Evolutionary conservation across 2,888 invertebrate genomes (phyloP), one percentile per base, ranked within the genome.

Genomic region (Gerris lacustris): DNA sequence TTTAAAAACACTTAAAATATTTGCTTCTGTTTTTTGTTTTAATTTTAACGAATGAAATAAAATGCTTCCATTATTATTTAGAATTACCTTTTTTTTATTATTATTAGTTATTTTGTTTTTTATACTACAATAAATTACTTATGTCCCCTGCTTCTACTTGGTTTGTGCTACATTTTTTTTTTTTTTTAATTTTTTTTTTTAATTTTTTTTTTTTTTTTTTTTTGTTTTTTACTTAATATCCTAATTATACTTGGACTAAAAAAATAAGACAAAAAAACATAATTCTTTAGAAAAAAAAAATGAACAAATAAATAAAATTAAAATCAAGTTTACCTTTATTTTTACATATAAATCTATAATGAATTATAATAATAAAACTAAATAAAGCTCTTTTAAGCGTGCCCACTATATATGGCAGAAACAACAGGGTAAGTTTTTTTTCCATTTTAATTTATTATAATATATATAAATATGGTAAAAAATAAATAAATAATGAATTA

Each of bases 351-450:
- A 31, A 31, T 31, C 31, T 31, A 31, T 31, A 31, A 31, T 31
- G 31, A 31, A 31, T 31, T 67, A 69, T 67, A 69, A 63, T 71
- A 69, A 64, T 18, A 66, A 55, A 66, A 64, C 69, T 67, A 11
- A 72, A 72, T 72, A 72, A 72, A 72, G 72, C 72, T 70, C 72
- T 44, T 63, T 66, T 72, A 72, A 70, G 72, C 72, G 67, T 72
- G 72, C 72, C 72, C 69, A 67, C 67, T 69, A 70, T 44, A 45
- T 64, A 45, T 66, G 70, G 71, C 45, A 63, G 62, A 71, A 31
- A 47, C 63, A 55, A 63, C 44, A 15, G 43, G 45, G 45, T 69
- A 11, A 15, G 67, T 44, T 17, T 55, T 55, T 55, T 55, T 11
- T 55, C 5, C 15, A 55, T 55, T 55, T 55, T 55, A 11, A 55